phyloP scores from a whole-genome alignment of 2,888 invertebrate species.

The Spodoptera picta region DNA sequence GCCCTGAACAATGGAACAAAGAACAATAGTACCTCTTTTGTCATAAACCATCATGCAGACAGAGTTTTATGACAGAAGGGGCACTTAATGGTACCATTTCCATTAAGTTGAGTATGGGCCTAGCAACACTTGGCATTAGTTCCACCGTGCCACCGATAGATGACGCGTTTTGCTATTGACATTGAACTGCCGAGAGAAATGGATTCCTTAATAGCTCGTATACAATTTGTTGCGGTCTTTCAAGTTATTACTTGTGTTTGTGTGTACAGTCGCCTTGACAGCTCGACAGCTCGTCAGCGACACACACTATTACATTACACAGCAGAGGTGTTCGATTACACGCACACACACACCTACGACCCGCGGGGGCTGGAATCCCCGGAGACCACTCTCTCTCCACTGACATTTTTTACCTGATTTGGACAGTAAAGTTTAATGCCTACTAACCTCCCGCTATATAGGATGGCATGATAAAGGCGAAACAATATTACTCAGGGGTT shows the following conservation, averaged over 20 bases:
- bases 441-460: neutral
- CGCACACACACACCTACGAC: slow-evolving; percentile 10
- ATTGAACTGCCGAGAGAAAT: slow-evolving; percentile 40
- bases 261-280: neutral
- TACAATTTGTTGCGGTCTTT: slow-evolving; percentile 14
- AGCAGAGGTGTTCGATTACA: slow-evolving; percentile 5
- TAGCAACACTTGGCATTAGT: slow-evolving; percentile 42
- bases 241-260: neutral
- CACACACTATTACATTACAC: neutral
- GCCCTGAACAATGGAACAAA: slow-evolving; percentile 56
- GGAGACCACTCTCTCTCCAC: too few relatives aligned
- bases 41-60: slow-evolving; percentile 50
- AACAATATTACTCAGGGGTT: too few relatives aligned
- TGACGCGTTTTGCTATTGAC: slow-evolving; percentile 35
- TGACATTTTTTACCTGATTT: slow-evolving; percentile 22
- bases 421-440: neutral
- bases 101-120: slow-evolving; percentile 42
- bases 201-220: slow-evolving; percentile 16
- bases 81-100: slow-evolving; percentile 44
- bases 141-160: slow-evolving; percentile 23
- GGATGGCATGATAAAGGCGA: too few relatives aligned
- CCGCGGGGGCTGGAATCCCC: neutral
- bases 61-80: slow-evolving; percentile 45
- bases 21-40: slow-evolving; percentile 56
- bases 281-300: too few relatives aligned